Evolutionary conservation across 2,888 invertebrate genomes (phyloP).

Genomic region (Diloba caeruleocephala): DNA sequence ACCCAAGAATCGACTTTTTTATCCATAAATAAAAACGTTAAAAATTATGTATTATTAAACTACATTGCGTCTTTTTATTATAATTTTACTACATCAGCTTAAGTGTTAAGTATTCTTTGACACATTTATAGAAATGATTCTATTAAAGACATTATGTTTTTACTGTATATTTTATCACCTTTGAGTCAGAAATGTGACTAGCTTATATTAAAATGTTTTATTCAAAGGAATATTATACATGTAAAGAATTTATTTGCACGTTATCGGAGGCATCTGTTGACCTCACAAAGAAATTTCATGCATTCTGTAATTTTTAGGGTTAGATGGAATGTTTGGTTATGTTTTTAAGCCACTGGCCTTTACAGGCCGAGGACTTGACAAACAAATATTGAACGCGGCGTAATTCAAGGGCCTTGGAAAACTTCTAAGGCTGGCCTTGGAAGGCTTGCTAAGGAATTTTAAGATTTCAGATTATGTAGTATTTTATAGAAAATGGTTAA

Average conservation of each 20-base stretch:
- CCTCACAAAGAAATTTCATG: neutral
- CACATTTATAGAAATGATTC: neutral
- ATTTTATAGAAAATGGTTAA: neutral
- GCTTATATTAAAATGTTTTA: neutral
- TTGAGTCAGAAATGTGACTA: neutral
- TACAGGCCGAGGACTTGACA: neutral
- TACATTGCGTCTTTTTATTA: neutral
- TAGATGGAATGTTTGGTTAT: conserved; percentile 1
- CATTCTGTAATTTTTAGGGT: conserved; percentile 1
- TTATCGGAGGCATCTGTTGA: neutral
- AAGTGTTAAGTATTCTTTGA: conserved; percentile 2
- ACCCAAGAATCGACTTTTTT: neutral
- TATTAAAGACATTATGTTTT: too few relatives aligned
- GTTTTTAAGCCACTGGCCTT: conserved; percentile 1
- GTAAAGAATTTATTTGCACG: neutral
- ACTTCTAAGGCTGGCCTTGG: neutral
- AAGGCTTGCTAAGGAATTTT: neutral
- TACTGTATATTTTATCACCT: too few relatives aligned
- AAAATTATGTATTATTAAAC: neutral
- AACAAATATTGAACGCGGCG: neutral
- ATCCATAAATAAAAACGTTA: neutral
- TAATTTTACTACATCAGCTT: neutral
- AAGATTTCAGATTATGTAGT: neutral
- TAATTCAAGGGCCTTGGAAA: conserved; percentile 1
- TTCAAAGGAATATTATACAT: neutral